phyloP scores from a whole-genome alignment of 2,797 vertebrate species.

The Spondyliosoma cantharus region DNA sequence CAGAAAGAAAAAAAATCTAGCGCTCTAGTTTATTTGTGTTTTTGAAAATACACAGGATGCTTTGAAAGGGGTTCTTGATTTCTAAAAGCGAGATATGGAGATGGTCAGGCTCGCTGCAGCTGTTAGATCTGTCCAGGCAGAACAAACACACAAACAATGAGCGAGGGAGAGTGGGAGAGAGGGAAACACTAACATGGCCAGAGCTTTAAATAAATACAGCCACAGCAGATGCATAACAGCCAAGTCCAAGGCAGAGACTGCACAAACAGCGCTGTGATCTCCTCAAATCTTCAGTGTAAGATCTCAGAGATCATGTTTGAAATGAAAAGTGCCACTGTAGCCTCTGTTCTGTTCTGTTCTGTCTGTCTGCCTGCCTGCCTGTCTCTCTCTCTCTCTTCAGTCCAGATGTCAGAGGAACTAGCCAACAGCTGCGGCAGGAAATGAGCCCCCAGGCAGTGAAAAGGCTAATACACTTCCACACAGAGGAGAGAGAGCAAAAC shows the following conservation, averaged over 20 bases:
- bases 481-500: constrained; percentile 58
- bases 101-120: constrained; percentile 33
- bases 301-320: constrained; percentile 64
- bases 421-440: constrained; percentile 81
- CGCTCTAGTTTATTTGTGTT: background rate
- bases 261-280: constrained; percentile 57
- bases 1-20: too few species aligned
- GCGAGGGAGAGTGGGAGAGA: background rate
- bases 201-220: constrained; percentile 68
- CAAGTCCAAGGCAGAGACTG: constrained; percentile 46
- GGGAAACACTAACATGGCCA: constrained; percentile 38
- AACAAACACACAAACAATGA: constrained; percentile 43
- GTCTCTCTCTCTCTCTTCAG: constrained; percentile 69
- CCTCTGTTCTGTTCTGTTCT: constrained; percentile 38
- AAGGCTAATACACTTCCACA: constrained; percentile 76
- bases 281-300: constrained; percentile 50
- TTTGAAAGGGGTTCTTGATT: background rate
- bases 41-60: background rate
- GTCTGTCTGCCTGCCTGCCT: constrained; percentile 37
- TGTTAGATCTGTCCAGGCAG: constrained; percentile 33
- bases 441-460: constrained; percentile 76
- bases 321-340: constrained; percentile 63
- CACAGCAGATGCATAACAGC: constrained; percentile 51
- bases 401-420: constrained; percentile 82
- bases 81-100: constrained; percentile 29